Evolutionary conservation across 2,888 invertebrate species (phyloP).

Genomic region (Therioaphis trifolii): DNA sequence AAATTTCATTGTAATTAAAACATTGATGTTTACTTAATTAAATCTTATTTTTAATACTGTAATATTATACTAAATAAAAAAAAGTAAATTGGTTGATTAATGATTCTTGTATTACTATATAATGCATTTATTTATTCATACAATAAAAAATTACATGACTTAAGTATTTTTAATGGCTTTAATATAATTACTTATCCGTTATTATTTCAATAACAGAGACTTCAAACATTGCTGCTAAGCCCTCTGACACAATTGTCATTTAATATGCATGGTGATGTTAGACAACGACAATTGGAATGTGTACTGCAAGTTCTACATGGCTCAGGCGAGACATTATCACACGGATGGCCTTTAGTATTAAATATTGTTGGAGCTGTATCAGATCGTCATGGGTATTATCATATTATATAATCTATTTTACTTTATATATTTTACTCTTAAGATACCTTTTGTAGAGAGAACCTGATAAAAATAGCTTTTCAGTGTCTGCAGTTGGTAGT

Average conservation of each 20-base stretch:
- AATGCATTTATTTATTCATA: background rate
- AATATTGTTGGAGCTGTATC: conserved; percentile 95
- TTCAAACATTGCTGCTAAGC: conserved; percentile 87
- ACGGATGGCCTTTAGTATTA: conserved; percentile 95
- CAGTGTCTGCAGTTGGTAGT: conserved; percentile 95
- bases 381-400: conserved; percentile 84
- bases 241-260: conserved; percentile 92
- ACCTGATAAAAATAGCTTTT: conserved; percentile 91
- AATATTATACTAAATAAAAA: too few species aligned
- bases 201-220: conserved; percentile 70
- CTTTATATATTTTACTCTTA: background rate
- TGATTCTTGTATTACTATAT: too few species aligned
- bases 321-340: conserved; percentile 89
- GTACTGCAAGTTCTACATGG: conserved; percentile 92
- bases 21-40: too few species aligned
- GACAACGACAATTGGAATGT: conserved; percentile 94
- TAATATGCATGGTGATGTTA: conserved; percentile 91
- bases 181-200: background rate
- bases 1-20: too few species aligned
- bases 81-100: background rate
- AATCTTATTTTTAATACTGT: too few species aligned
- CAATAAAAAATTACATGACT: background rate
- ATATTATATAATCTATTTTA: background rate
- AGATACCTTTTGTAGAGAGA: conserved; percentile 75
- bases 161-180: background rate